Evolutionary conservation across 2,888 invertebrate genomes (phyloP).

Genomic region (Chrysolina oricalcia): DNA sequence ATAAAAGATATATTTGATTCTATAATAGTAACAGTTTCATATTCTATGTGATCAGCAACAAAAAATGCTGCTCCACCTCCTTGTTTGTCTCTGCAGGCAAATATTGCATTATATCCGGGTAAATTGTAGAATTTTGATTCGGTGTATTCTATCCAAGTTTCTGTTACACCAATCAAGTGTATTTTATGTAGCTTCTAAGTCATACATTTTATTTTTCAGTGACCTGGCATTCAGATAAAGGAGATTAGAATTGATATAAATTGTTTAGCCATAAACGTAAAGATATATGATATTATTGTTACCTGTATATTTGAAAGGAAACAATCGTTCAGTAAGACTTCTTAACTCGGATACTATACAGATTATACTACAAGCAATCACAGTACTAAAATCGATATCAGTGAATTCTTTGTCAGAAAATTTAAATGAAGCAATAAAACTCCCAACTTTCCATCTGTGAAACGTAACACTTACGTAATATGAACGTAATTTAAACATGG

Average conservation of each 20-base stretch:
- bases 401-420: too few species aligned
- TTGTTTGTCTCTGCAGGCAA: not conserved
- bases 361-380: too few species aligned
- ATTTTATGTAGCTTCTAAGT: conserved; percentile 1
- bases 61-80: conserved; percentile 1
- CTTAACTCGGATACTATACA: too few species aligned
- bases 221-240: not conserved
- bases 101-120: not conserved
- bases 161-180: conserved; percentile 2
- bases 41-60: not conserved
- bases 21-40: not conserved
- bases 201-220: not conserved
- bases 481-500: too few species aligned
- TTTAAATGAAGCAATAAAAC: too few species aligned
- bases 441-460: too few species aligned
- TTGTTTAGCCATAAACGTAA: not conserved
- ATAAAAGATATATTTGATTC: not conserved
- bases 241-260: not conserved
- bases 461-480: too few species aligned
- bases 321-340: too few species aligned
- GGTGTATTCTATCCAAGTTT: not conserved
- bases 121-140: not conserved
- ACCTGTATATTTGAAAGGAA: not conserved
- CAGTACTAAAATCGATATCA: too few species aligned
- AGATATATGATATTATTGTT: not conserved